These are phyloP conservation scores for Ophiothrix spiculata DNA, from an alignment of 35 echinoderm and acorn worm species.

Conservation along the genomic window DNA sequence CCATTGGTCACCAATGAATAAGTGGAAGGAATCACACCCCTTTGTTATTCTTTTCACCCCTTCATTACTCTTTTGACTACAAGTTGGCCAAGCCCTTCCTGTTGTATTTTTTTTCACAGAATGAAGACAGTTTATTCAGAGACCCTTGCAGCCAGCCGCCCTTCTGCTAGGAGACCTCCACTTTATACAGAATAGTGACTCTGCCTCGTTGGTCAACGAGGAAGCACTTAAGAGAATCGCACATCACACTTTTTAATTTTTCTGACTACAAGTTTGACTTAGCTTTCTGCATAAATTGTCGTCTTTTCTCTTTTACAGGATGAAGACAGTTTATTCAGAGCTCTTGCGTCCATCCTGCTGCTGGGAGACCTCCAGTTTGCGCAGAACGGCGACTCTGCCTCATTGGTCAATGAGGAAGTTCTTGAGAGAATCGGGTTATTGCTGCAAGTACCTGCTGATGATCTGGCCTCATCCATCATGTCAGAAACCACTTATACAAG, in stretches of 20 bases:
- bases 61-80: no score
- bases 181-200: conserved; percentile 57
- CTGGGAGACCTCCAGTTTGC: conserved; percentile 82
- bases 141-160: conserved; percentile 60
- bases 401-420: conserved; percentile 39
- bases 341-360: conserved; percentile 67
- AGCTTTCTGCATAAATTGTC: no score
- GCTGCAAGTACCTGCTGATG: conserved; percentile 73
- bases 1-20: conserved; percentile 39
- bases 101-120: no score
- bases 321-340: conserved; percentile 70
- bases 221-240: no score
- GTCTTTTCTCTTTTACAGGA: conserved; percentile 46
- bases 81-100: no score
- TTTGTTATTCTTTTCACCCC: no score
- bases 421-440: conserved; percentile 62
- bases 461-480: conserved; percentile 62
- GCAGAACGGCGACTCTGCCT: conserved; percentile 53
- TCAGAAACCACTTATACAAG: conserved; percentile 89
- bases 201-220: conserved; percentile 55
- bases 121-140: conserved; percentile 76
- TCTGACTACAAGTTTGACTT: no score
- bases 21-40: no score
- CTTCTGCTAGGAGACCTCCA: conserved; percentile 80
- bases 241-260: no score